Evolutionary conservation across 1,140 invertebrate genomes (phyloP).

Genomic region (Holcopasites calliopsidis): DNA sequence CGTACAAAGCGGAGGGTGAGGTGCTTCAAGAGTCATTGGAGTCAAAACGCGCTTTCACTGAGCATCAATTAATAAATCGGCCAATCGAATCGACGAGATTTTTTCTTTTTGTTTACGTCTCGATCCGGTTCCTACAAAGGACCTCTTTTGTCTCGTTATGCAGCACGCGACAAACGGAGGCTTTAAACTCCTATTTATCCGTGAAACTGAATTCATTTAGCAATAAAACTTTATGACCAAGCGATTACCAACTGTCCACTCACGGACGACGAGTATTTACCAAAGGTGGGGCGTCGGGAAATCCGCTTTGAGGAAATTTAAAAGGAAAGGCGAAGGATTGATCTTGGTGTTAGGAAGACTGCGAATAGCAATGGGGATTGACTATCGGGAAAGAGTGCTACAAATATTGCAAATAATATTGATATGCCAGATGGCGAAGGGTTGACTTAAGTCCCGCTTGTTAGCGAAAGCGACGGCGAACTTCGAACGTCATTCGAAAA

Average conservation of each 20-base stretch:
- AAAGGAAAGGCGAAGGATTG: conserved; percentile 8
- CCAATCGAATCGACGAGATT: conserved; percentile 52
- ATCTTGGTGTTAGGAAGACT: neutral
- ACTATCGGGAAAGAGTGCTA: no score
- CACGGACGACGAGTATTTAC: neutral
- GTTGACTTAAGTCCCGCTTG: no score
- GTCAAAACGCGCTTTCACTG: conserved; percentile 46
- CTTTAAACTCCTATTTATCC: conserved; percentile 33
- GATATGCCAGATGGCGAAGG: neutral
- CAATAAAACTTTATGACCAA: conserved; percentile 10
- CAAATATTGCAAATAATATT: no score
- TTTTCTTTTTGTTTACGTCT: conserved; percentile 53
- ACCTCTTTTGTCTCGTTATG: conserved; percentile 57
- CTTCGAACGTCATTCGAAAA: neutral
- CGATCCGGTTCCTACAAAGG: conserved; percentile 58
- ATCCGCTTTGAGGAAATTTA: neutral
- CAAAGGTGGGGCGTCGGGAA: neutral
- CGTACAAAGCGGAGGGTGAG: neutral
- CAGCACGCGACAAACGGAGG: conserved; percentile 2
- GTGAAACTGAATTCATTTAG: conserved; percentile 36
- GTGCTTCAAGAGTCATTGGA: neutral
- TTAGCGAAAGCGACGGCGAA: neutral
- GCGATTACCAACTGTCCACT: neutral
- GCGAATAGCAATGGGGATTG: neutral
- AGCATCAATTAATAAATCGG: conserved; percentile 54